These are phyloP conservation scores for Manis pentadactyla DNA, from an alignment of 2,797 vertebrate genomes.

Conservation along the genomic window DNA sequence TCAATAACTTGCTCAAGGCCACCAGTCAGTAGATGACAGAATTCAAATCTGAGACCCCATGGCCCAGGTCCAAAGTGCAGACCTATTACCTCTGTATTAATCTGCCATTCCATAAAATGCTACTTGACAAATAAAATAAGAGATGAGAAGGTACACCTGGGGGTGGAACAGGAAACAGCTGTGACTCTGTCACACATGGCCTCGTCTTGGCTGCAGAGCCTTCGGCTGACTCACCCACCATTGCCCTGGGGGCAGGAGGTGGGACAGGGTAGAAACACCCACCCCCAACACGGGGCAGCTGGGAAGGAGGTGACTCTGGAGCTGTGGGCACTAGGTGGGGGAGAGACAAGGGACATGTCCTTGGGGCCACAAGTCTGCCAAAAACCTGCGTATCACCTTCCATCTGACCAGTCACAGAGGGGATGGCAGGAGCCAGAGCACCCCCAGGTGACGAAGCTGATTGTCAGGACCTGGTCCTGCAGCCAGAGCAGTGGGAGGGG, in stretches of 20 bases:
- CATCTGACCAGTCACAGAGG: neutral
- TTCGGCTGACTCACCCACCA: too few relatives aligned
- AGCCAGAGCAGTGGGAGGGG: neutral
- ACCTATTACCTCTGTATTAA: neutral
- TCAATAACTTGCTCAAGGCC: neutral
- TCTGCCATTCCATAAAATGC: neutral
- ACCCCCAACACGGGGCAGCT: accelerated
- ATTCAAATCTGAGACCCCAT: neutral
- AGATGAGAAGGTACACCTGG: neutral
- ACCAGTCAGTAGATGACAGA: neutral
- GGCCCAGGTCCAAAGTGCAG: neutral
- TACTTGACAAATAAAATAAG: neutral
- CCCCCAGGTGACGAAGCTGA: accelerated
- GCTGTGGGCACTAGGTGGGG: neutral
- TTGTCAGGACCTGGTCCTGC: neutral
- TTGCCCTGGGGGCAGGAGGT: accelerated
- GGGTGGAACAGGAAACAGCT: neutral
- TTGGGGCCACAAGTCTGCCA: neutral
- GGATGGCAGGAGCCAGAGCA: neutral
- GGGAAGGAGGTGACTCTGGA: neutral
- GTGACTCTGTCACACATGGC: neutral
- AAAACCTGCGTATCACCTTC: neutral
- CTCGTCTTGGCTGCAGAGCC: neutral
- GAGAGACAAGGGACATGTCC: neutral
- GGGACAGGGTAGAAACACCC: neutral